These are phyloP conservation scores for Laticauda colubrina DNA, from an alignment of 2,113 vertebrate species.

Conservation along the genomic window DNA sequence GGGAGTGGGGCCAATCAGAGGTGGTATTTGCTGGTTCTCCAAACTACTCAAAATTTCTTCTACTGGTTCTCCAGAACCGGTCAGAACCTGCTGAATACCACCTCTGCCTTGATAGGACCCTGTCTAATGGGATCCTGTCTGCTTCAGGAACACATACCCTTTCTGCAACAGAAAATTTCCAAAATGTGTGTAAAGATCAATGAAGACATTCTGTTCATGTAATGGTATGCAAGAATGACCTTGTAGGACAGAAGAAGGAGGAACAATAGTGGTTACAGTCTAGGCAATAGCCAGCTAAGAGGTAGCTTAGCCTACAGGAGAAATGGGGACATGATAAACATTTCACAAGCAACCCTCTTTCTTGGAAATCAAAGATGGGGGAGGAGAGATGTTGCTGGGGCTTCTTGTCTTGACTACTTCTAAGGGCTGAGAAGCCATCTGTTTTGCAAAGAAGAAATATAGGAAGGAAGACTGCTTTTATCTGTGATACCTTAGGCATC, in stretches of 20 bases:
- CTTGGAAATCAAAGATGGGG: not conserved
- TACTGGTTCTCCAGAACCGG: no score
- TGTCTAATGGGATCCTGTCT: not conserved
- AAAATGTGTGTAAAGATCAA: not conserved
- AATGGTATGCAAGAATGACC: not conserved
- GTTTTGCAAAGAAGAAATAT: not conserved
- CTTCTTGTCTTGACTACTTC: not conserved
- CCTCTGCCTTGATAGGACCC: no score
- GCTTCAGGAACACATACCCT: not conserved
- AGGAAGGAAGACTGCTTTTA: not conserved
- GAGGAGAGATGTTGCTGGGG: not conserved
- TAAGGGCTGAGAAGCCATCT: not conserved
- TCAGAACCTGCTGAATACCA: no score
- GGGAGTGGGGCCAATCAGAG: no score
- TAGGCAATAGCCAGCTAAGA: not conserved
- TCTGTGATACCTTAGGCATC: not conserved
- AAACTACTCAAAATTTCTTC: no score
- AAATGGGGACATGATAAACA: not conserved
- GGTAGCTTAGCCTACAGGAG: not conserved
- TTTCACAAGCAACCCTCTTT: not conserved
- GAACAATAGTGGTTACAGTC: not conserved
- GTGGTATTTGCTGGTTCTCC: no score
- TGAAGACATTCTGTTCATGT: not conserved
- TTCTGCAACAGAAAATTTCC: slow-evolving; percentile 4
- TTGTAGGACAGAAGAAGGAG: not conserved